phyloP scores from a whole-genome alignment of 2,113 vertebrate species.

The Saccopteryx leptura region DNA sequence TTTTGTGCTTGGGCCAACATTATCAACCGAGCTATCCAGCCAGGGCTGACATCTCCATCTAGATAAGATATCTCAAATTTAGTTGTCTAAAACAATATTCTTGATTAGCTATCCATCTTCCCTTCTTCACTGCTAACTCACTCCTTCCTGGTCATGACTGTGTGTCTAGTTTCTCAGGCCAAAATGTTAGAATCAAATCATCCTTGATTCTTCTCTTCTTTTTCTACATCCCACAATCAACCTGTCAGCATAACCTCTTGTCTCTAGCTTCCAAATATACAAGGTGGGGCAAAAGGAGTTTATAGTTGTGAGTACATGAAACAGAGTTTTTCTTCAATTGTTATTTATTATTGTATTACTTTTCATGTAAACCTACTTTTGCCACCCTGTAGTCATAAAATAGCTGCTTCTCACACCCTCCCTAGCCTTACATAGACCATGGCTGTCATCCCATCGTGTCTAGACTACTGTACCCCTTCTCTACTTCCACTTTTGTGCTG shows the following conservation, averaged over 20 bases:
- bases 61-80: not conserved
- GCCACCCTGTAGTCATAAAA: not conserved
- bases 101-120: not conserved
- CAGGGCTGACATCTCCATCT: not conserved
- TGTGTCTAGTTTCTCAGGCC: not conserved
- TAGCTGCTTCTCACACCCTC: not conserved
- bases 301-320: not conserved
- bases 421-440: not conserved
- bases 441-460: fast-evolving
- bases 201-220: not conserved
- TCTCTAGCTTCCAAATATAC: not conserved
- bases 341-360: too few species aligned
- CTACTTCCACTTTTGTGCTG: not conserved
- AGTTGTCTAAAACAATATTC: not conserved
- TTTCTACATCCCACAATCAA: not conserved
- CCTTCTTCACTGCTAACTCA: not conserved
- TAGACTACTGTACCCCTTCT: not conserved
- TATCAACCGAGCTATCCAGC: too few species aligned
- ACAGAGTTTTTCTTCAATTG: too few species aligned
- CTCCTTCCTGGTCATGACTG: not conserved
- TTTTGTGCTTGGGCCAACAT: too few species aligned
- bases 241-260: not conserved
- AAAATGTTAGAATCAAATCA: not conserved
- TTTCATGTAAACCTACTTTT: too few species aligned
- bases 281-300: not conserved